Percentiles rank a stretch among this genome's conserved stretches.
phyloP scores from a whole-genome alignment of 1,140 invertebrate genomes.

The Nylanderia fulva region DNA sequence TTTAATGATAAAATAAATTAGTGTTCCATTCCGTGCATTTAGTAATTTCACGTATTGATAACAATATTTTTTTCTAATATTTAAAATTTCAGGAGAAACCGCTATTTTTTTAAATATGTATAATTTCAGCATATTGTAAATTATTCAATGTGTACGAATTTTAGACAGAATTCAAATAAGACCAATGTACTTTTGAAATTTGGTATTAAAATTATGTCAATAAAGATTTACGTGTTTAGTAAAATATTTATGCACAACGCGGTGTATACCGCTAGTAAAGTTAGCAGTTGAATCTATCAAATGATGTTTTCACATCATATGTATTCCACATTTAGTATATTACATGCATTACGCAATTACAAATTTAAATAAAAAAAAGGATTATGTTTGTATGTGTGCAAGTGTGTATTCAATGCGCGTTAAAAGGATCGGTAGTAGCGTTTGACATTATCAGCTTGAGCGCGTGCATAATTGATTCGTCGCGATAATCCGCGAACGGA shows the following conservation, averaged over 20 bases:
- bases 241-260: not conserved
- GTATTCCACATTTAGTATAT: not conserved
- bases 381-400: not conserved
- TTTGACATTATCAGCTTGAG: constrained; percentile 5
- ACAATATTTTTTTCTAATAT: not conserved
- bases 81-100: not conserved
- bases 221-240: not conserved
- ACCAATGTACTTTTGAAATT: not conserved
- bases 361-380: not conserved
- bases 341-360: not conserved
- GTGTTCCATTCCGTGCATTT: not conserved
- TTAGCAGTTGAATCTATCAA: not conserved
- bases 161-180: not conserved
- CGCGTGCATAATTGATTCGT: constrained; percentile 46
- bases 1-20: not conserved
- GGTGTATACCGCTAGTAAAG: not conserved
- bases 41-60: not conserved
- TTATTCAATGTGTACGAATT: not conserved
- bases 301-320: not conserved
- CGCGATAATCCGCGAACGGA: constrained; percentile 59
- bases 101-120: too few species aligned
- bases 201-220: not conserved
- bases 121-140: not conserved
- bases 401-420: not conserved
- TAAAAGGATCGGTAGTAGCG: not conserved